These are phyloP conservation scores for Xiphophorus maculatus DNA, from an alignment of 2,113 vertebrate species.

Conservation along the genomic window DNA sequence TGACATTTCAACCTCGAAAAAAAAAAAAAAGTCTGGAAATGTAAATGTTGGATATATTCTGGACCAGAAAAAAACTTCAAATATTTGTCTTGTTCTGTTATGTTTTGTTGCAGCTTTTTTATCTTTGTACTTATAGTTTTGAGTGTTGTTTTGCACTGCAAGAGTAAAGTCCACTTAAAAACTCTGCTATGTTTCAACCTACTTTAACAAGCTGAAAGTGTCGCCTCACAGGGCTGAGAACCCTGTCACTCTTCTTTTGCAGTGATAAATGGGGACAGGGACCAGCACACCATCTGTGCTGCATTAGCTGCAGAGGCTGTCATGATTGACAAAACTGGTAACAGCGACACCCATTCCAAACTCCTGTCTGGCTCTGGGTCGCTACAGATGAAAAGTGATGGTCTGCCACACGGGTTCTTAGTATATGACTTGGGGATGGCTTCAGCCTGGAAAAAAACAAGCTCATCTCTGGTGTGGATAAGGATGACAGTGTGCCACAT, in stretches of 20 bases:
- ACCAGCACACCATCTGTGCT: slow-evolving; percentile 71
- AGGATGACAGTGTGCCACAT: slow-evolving; percentile 68
- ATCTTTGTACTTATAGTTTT: background rate
- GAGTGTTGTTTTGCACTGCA: background rate
- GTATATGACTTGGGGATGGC: slow-evolving; percentile 53
- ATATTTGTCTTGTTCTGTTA: background rate
- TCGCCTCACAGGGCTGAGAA: slow-evolving; percentile 28
- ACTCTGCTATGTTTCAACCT: no score
- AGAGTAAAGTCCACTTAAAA: slow-evolving; percentile 9
- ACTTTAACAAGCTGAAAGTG: slow-evolving; percentile 20
- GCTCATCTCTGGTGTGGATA: slow-evolving; percentile 58
- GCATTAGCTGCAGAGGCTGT: slow-evolving; percentile 68
- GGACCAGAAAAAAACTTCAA: background rate
- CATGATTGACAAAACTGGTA: slow-evolving; percentile 75
- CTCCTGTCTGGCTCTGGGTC: slow-evolving; percentile 66
- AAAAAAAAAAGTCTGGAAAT: no score
- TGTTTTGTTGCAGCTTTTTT: background rate
- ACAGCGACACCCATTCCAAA: slow-evolving; percentile 63
- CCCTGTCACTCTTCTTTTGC: slow-evolving; percentile 56
- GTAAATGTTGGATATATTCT: background rate
- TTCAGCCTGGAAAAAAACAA: slow-evolving; percentile 50
- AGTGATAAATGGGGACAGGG: slow-evolving; percentile 68
- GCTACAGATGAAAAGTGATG: slow-evolving; percentile 77
- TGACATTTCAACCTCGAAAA: no score
- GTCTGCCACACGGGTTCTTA: slow-evolving; percentile 65